phyloP scores from a whole-genome alignment of 2,797 vertebrate species.

The Luscinia megarhynchos region DNA sequence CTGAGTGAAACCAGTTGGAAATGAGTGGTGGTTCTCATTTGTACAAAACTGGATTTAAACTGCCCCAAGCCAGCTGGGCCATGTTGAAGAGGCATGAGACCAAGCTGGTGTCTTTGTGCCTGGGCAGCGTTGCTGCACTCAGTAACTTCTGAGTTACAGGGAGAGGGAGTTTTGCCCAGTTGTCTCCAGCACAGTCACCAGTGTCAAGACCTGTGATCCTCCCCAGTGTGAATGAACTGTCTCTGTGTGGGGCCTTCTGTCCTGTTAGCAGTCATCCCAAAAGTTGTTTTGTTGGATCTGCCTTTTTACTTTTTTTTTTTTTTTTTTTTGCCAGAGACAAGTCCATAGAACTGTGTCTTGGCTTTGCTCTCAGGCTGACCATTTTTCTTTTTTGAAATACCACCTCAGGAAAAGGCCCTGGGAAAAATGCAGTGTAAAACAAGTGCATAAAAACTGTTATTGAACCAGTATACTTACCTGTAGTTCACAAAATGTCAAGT shows the following conservation, averaged over 20 bases:
- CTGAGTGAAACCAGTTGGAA: slow-evolving; percentile 21
- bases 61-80: neutral
- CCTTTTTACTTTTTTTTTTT: neutral
- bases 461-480: neutral
- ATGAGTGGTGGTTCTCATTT: slow-evolving; percentile 23
- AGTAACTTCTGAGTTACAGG: neutral
- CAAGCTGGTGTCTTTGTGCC: slow-evolving; percentile 6
- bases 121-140: neutral
- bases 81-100: neutral
- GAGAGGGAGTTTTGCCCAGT: neutral
- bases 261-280: neutral
- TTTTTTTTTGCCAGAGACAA: neutral
- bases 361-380: neutral
- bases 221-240: neutral
- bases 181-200: neutral
- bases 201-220: neutral
- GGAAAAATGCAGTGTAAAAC: slow-evolving; percentile 7
- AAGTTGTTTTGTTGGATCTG: neutral
- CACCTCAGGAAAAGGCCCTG: neutral
- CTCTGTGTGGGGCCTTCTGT: neutral
- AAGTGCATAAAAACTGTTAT: slow-evolving; percentile 32
- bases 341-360: neutral
- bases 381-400: slow-evolving; percentile 18
- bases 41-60: neutral
- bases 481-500: slow-evolving; percentile 57